phyloP scores from a whole-genome alignment of 2,888 invertebrate genomes.

The Macaria liturata region DNA sequence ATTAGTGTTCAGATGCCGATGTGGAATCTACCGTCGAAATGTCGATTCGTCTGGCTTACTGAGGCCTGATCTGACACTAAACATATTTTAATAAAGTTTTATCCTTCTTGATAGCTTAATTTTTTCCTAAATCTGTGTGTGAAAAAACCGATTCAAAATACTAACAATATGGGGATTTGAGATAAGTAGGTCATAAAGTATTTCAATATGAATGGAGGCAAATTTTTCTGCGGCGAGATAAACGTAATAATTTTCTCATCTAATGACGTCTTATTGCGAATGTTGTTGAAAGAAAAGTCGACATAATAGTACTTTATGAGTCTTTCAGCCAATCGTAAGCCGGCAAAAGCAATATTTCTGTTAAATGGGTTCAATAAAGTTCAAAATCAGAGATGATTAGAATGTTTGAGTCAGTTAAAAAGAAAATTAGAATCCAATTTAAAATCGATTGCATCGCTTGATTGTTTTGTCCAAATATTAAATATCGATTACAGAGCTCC shows the following conservation, averaged over 20 bases:
- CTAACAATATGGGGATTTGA: conserved; percentile 60
- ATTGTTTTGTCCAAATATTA: conserved; percentile 3
- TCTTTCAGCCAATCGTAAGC: neutral
- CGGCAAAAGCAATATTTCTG: no score
- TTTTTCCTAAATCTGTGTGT: conserved; percentile 38
- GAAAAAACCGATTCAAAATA: conserved; percentile 47
- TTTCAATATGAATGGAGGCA: conserved; percentile 30
- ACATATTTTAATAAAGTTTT: conserved; percentile 57
- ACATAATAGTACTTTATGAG: conserved; percentile 5
- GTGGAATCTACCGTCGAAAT: conserved; percentile 42
- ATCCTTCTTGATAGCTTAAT: conserved; percentile 39
- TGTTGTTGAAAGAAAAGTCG: conserved; percentile 8
- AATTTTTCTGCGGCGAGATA: conserved; percentile 24
- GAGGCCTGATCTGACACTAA: conserved; percentile 58
- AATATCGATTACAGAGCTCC: conserved; percentile 14
- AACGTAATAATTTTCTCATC: conserved; percentile 42
- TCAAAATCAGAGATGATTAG: no score
- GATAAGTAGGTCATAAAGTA: conserved; percentile 73
- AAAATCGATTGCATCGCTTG: neutral
- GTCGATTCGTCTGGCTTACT: conserved; percentile 60
- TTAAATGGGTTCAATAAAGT: no score
- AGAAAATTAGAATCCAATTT: neutral
- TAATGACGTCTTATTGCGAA: conserved; percentile 30
- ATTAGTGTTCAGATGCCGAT: conserved; percentile 30
- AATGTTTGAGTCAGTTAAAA: neutral